Percentiles rank a stretch among this genome's conserved stretches.
Evolutionary conservation across 2,888 invertebrate genomes (phyloP).

Genomic region (Trimorus sp.): DNA sequence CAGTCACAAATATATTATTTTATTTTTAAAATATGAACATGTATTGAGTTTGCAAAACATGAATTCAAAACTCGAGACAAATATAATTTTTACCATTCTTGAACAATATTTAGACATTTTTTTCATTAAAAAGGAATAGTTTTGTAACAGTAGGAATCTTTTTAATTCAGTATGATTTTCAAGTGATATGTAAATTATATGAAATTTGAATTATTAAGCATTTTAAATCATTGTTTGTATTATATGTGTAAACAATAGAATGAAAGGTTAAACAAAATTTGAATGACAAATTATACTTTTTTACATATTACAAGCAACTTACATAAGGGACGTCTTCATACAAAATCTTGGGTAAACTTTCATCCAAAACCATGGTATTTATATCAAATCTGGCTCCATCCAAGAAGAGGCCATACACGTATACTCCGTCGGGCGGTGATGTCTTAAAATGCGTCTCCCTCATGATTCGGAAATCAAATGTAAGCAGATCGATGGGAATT

Average conservation of each 20-base stretch:
- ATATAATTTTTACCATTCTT: no score
- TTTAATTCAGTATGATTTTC: no score
- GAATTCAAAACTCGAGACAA: no score
- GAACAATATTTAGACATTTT: no score
- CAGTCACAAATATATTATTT: no score
- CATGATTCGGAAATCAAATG: slow-evolving; percentile 90
- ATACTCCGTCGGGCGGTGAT: slow-evolving; percentile 89
- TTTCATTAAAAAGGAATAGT: no score
- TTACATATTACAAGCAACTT: slow-evolving; percentile 72
- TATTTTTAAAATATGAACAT: no score
- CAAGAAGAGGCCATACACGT: slow-evolving; percentile 89
- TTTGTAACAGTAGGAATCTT: no score
- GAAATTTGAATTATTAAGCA: no score
- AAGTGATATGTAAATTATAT: no score
- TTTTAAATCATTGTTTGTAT: background rate
- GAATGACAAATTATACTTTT: background rate
- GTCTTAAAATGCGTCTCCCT: slow-evolving; percentile 82
- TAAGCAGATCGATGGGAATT: slow-evolving; percentile 94
- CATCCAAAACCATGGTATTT: slow-evolving; percentile 86
- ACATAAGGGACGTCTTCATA: slow-evolving; percentile 92
- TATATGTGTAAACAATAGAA: background rate
- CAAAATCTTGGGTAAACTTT: slow-evolving; percentile 91
- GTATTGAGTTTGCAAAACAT: no score
- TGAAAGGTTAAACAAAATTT: background rate
- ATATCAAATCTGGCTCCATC: slow-evolving; percentile 96